Conservation (phyloP, 2,888 invertebrate species). For the Tetranychus piercei region DNA sequence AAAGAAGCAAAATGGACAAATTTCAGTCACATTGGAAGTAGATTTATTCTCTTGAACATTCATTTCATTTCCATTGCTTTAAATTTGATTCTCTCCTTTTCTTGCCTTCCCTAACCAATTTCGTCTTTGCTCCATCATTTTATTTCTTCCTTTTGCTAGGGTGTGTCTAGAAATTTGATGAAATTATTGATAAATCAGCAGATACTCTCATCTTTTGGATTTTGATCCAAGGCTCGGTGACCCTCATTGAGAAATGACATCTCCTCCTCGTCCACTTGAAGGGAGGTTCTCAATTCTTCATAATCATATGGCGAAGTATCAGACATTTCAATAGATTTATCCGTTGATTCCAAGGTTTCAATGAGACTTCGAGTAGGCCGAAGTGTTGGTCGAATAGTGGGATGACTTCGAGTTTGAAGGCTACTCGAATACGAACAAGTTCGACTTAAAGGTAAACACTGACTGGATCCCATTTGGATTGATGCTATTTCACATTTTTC, state of each 20-base stretch:
- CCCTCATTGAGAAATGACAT: neutral
- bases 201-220: neutral
- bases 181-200: neutral
- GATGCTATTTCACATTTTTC: neutral
- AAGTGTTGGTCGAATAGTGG: neutral
- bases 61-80: neutral
- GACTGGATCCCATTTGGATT: neutral
- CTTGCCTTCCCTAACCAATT: neutral
- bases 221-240: neutral
- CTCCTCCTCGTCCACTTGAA: neutral
- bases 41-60: neutral
- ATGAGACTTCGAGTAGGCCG: conserved; percentile 1
- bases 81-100: neutral
- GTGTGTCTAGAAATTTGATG: neutral
- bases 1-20: neutral
- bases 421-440: neutral
- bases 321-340: conserved; percentile 7
- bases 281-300: conserved; percentile 3
- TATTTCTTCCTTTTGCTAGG: neutral
- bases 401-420: neutral
- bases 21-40: neutral
- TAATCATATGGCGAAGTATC: conserved; percentile 3
- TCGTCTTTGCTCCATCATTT: neutral
- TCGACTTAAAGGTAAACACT: neutral
- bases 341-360: conserved; percentile 6